Conservation (phyloP, 1,140 invertebrate species). For the Diorhabda elongata region DNA sequence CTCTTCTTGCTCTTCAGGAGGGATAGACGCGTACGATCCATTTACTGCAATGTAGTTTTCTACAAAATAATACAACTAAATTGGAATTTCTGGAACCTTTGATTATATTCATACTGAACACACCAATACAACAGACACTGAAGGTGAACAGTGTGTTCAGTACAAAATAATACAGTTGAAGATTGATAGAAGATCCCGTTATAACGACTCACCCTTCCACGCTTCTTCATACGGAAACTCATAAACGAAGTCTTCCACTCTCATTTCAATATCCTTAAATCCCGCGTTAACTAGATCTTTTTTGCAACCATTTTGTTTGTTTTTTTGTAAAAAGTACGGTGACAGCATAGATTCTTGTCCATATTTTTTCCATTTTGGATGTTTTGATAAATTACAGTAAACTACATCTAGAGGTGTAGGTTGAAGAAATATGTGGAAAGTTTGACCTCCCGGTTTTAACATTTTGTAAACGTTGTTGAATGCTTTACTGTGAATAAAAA, state of each 20-base stretch:
- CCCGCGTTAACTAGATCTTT: neutral
- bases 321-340: neutral
- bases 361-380: conserved; percentile 6
- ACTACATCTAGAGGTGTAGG: neutral
- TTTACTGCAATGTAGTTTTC: too few relatives aligned
- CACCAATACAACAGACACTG: too few relatives aligned
- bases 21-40: too few relatives aligned
- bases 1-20: too few relatives aligned
- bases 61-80: too few relatives aligned
- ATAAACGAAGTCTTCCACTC: conserved; percentile 1
- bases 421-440: neutral
- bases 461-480: conserved; percentile 7
- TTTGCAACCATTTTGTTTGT: neutral
- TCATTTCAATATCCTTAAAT: neutral
- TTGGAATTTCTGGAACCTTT: too few relatives aligned
- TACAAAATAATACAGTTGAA: too few relatives aligned
- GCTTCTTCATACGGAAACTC: neutral
- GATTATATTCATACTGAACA: too few relatives aligned
- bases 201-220: neutral
- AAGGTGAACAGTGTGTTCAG: too few relatives aligned
- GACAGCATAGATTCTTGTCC: conserved; percentile 4
- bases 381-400: neutral
- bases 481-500: neutral
- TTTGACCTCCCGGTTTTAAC: conserved; percentile 9
- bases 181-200: too few relatives aligned